Conservation (phyloP, 1,140 invertebrate species). For the Melipona quadrifasciata region DNA sequence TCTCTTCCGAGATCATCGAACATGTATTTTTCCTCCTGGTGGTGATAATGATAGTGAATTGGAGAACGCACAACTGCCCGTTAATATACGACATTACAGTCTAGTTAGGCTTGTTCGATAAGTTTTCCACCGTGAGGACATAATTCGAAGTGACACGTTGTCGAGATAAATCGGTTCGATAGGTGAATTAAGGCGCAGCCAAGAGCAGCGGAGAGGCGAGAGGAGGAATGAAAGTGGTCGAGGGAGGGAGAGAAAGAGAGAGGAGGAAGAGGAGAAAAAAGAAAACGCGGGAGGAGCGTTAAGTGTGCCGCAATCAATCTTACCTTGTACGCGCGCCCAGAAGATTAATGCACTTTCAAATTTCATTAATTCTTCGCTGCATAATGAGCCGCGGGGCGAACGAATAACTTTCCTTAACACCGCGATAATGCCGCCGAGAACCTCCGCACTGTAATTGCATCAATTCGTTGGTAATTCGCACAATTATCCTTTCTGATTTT, state of each 20-base stretch:
- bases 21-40: not conserved
- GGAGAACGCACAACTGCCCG: not conserved
- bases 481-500: slow-evolving; percentile 67
- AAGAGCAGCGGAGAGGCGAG: not conserved
- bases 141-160: slow-evolving; percentile 30
- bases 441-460: slow-evolving; percentile 62
- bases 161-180: slow-evolving; percentile 33
- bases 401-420: slow-evolving; percentile 66
- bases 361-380: slow-evolving; percentile 64
- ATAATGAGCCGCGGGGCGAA: slow-evolving; percentile 58
- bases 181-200: not conserved
- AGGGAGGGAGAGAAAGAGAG: not conserved
- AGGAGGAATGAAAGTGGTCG: not conserved
- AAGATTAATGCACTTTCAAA: slow-evolving; percentile 62
- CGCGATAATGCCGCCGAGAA: slow-evolving; percentile 55
- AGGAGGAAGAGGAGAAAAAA: not conserved
- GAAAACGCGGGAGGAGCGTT: slow-evolving; percentile 28
- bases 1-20: not conserved
- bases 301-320: slow-evolving; percentile 59
- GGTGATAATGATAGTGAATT: not conserved
- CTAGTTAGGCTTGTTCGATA: slow-evolving; percentile 1
- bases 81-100: not conserved
- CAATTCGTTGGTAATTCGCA: slow-evolving; percentile 64
- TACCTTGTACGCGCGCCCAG: slow-evolving; percentile 43
- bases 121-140: not conserved